phyloP scores from a whole-genome alignment of 2,888 invertebrate genomes.

The Ceraclea dissimilis region DNA sequence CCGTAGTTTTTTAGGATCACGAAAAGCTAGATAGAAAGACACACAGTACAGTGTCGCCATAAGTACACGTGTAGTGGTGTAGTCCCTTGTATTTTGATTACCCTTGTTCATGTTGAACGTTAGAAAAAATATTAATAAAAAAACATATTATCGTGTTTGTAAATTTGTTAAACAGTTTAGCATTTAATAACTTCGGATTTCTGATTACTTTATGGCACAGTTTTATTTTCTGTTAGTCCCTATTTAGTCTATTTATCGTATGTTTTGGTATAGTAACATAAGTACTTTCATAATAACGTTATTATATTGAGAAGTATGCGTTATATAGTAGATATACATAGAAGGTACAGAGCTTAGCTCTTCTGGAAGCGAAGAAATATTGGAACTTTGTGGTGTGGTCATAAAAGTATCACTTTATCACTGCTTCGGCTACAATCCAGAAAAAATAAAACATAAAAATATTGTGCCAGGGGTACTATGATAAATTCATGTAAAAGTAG shows the following conservation, averaged over 20 bases:
- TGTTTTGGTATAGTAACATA: not conserved
- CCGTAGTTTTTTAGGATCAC: no score
- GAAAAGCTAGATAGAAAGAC: no score
- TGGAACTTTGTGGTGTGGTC: not conserved
- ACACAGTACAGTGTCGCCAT: no score
- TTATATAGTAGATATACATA: not conserved
- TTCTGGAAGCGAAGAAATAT: not conserved
- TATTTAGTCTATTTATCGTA: not conserved
- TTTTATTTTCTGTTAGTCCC: not conserved
- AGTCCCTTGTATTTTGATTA: no score
- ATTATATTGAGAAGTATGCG: not conserved
- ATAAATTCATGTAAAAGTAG: no score
- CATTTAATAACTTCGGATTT: no score
- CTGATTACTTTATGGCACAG: no score
- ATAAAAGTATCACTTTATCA: constrained; percentile 3
- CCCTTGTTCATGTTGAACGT: no score
- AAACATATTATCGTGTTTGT: no score
- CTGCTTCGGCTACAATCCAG: not conserved
- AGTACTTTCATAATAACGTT: not conserved
- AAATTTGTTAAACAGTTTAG: no score
- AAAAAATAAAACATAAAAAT: not conserved
- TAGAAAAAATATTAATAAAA: no score
- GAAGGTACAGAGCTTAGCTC: not conserved
- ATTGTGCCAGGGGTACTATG: not conserved
- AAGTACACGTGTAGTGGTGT: no score